Evolutionary conservation across 2,113 vertebrate genomes (phyloP).

Genomic region (Salvelinus sp.): DNA sequence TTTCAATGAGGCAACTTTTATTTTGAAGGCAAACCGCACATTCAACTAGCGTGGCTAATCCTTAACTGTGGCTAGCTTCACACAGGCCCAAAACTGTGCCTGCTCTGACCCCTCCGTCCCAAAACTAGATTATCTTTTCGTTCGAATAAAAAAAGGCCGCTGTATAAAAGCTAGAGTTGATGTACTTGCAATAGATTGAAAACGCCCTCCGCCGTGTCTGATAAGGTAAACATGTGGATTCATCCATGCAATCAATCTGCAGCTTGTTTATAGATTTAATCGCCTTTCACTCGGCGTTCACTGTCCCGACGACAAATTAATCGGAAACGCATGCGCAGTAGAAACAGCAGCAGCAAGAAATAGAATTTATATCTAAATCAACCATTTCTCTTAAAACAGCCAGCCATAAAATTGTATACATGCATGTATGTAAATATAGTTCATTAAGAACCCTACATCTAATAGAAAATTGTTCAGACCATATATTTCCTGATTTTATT

Average conservation of each 20-base stretch:
- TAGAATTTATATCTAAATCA: not conserved
- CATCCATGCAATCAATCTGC: not conserved
- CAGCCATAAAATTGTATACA: not conserved
- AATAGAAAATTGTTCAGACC: too few species aligned
- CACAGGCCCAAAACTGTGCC: too few species aligned
- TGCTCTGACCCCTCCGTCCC: too few species aligned
- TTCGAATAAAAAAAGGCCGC: too few species aligned
- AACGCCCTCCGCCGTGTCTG: not conserved
- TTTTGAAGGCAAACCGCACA: too few species aligned
- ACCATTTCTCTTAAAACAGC: not conserved
- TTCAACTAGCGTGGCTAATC: too few species aligned
- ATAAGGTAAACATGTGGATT: not conserved
- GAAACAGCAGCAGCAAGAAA: not conserved
- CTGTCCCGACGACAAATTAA: not conserved
- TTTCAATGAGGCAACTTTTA: too few species aligned
- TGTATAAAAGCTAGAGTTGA: not conserved
- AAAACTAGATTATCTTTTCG: too few species aligned
- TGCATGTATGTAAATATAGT: too few species aligned
- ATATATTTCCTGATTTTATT: not conserved
- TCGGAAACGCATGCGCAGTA: conserved; percentile 1
- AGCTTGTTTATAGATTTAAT: not conserved
- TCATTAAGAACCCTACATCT: too few species aligned
- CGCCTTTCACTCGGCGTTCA: not conserved
- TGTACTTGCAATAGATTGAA: not conserved
- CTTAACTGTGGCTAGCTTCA: too few species aligned